Evolutionary conservation across 2,888 invertebrate species (phyloP).

Genomic region (Sceliomorpha sp.): DNA sequence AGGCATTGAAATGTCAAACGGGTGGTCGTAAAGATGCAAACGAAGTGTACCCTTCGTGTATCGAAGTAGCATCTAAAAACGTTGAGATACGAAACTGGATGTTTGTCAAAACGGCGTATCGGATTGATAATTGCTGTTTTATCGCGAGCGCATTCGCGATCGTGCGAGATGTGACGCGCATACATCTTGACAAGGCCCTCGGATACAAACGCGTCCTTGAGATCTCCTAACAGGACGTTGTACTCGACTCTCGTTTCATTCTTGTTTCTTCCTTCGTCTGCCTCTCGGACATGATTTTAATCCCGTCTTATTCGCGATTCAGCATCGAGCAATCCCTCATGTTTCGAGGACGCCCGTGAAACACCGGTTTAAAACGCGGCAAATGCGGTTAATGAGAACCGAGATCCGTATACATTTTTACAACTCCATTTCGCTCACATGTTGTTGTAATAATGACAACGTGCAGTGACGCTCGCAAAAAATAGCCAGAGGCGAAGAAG

Average conservation of each 20-base stretch:
- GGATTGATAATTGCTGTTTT: too few species aligned
- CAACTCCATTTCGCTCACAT: conserved; percentile 3
- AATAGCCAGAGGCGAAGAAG: too few species aligned
- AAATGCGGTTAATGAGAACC: conserved; percentile 27
- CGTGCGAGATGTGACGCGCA: too few species aligned
- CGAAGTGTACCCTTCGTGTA: too few species aligned
- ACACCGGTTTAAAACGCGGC: conserved; percentile 28
- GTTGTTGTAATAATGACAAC: background rate
- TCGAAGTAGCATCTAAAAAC: too few species aligned
- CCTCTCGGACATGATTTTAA: conserved; percentile 20
- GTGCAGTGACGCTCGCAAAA: too few species aligned
- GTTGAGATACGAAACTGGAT: too few species aligned
- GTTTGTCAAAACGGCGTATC: too few species aligned
- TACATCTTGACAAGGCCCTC: conserved; percentile 19
- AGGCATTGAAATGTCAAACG: too few species aligned
- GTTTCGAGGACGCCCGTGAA: conserved; percentile 44
- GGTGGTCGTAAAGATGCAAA: too few species aligned
- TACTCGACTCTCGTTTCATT: conserved; percentile 1
- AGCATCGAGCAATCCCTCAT: conserved; percentile 39
- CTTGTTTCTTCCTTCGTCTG: conserved; percentile 17
- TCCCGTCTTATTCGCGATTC: conserved; percentile 27
- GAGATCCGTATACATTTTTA: conserved; percentile 34
- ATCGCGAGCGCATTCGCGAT: too few species aligned
- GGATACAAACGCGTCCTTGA: conserved; percentile 27
- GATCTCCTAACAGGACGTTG: conserved; percentile 19